Conservation (phyloP, 2,113 vertebrate genomes). For the Limnothrissa miodon region DNA sequence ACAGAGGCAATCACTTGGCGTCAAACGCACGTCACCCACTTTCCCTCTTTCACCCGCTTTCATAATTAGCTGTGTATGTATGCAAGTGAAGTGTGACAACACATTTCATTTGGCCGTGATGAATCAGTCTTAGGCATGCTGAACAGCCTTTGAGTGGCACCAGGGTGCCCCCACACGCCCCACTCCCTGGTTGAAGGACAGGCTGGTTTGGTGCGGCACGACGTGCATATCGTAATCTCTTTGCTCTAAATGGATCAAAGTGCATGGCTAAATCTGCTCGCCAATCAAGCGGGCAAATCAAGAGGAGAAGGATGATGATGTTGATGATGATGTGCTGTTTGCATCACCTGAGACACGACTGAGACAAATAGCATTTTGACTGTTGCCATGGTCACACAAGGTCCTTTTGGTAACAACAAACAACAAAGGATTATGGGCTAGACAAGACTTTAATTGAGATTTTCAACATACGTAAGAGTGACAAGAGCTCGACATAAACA, state of each 20-base stretch:
- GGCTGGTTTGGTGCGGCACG: background rate
- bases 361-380: background rate
- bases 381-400: background rate
- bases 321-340: background rate
- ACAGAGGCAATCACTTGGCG: background rate
- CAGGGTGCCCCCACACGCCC: background rate
- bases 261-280: background rate
- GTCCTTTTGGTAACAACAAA: background rate
- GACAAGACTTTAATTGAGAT: too few relatives aligned
- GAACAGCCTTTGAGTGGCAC: background rate
- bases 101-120: background rate
- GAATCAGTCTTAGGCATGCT: background rate
- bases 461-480: too few relatives aligned
- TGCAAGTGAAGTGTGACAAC: background rate
- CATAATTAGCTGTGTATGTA: slow-evolving; percentile 19
- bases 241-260: background rate
- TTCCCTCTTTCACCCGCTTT: background rate
- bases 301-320: background rate
- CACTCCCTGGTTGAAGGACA: background rate
- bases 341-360: background rate
- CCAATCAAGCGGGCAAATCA: background rate
- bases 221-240: background rate
- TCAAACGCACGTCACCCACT: background rate
- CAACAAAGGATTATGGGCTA: too few relatives aligned
- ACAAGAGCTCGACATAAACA: too few relatives aligned